Conservation (phyloP, 2,888 invertebrate species). For the Scaptomyza polygonia region DNA sequence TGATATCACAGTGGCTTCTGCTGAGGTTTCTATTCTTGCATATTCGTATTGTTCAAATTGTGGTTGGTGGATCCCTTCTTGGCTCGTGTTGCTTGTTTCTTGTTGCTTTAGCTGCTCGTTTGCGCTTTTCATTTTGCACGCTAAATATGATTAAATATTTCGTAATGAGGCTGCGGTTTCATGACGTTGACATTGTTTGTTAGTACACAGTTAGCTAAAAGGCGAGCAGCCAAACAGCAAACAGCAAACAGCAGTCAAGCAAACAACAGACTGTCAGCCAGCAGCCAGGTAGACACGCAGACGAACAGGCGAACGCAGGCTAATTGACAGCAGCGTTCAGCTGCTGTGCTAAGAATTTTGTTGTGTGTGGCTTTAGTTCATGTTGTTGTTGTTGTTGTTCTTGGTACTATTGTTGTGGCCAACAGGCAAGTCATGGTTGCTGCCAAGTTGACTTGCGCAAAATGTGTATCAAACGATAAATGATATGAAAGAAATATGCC, state of each 20-base stretch:
- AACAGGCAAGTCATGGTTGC: constrained; percentile 12
- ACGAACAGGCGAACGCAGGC: constrained; percentile 18
- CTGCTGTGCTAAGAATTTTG: constrained; percentile 15
- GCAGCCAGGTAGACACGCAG: constrained; percentile 14
- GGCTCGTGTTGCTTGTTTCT: too few relatives aligned
- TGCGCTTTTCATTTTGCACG: constrained; percentile 45
- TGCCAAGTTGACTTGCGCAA: constrained; percentile 9
- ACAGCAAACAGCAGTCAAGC: constrained; percentile 2
- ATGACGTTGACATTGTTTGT: constrained; percentile 48
- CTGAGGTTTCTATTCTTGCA: constrained; percentile 62
- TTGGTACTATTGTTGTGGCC: constrained; percentile 2
- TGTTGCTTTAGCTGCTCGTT: constrained; percentile 8
- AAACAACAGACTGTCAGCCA: neutral
- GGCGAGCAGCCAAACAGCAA: constrained; percentile 2
- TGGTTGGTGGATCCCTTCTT: too few relatives aligned
- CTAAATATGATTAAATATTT: constrained; percentile 78
- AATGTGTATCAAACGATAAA: neutral
- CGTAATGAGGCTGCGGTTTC: constrained; percentile 75
- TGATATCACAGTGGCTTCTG: constrained; percentile 50
- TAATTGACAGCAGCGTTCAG: constrained; percentile 49
- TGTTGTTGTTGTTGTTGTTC: neutral
- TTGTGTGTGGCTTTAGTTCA: neutral
- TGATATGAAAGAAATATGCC: neutral
- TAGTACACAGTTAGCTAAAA: constrained; percentile 33
- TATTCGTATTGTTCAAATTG: constrained; percentile 63